A percentile compares a stretch with the other conserved stretches of the same genome.
These are phyloP conservation scores for Rhopalosiphum nymphaeae DNA, from an alignment of 2,888 invertebrate species.

Conservation along the genomic window DNA sequence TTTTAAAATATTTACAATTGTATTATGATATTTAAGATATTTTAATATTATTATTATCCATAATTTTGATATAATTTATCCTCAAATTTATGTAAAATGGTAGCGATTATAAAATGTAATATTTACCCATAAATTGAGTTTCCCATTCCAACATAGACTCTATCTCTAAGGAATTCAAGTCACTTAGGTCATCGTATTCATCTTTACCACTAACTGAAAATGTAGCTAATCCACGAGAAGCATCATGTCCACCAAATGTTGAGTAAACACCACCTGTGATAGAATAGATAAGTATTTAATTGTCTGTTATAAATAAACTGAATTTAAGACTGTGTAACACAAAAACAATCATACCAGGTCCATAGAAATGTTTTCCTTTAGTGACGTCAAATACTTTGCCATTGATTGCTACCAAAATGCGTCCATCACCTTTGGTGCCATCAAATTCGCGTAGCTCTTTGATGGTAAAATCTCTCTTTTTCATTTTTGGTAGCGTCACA, in stretches of 20 bases:
- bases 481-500: constrained; percentile 83
- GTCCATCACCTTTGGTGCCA: constrained; percentile 87
- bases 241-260: constrained; percentile 94
- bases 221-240: constrained; percentile 93
- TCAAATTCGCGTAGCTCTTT: constrained; percentile 89
- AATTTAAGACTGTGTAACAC: neutral
- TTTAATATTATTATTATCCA: neutral
- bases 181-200: constrained; percentile 95
- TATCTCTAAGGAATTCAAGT: constrained; percentile 93
- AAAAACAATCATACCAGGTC: constrained; percentile 80
- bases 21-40: neutral
- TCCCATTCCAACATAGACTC: constrained; percentile 97
- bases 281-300: constrained; percentile 23
- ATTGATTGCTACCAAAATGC: constrained; percentile 92
- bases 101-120: neutral
- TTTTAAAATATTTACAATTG: neutral
- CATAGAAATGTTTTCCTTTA: constrained; percentile 90
- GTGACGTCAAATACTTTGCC: constrained; percentile 96
- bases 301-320: neutral
- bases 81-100: neutral
- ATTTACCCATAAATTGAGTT: constrained; percentile 91
- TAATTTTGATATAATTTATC: neutral
- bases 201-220: constrained; percentile 88
- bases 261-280: constrained; percentile 90
- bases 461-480: constrained; percentile 88